Evolutionary conservation across 2,113 vertebrate genomes (phyloP).

Genomic region (Pangasianodon gigas): DNA sequence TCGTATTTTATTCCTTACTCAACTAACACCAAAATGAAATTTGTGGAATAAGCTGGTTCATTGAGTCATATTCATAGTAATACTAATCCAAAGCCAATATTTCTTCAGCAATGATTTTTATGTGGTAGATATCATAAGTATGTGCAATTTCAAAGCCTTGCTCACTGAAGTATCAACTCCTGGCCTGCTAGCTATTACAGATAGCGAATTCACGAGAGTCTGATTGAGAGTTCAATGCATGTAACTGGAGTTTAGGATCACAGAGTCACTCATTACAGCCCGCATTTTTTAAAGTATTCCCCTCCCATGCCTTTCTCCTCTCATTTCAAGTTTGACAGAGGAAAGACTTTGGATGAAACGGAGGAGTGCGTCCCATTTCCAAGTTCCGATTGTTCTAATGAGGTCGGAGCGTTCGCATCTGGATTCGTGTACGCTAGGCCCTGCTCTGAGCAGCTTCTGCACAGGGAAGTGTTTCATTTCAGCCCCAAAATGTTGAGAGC

Average conservation of each 20-base stretch:
- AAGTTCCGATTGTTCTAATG: constrained; percentile 77
- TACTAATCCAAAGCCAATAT: neutral
- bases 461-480: constrained; percentile 71
- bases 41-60: neutral
- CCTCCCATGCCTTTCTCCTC: neutral
- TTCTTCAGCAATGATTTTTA: neutral
- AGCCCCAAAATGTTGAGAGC: constrained; percentile 63
- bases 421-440: constrained; percentile 41
- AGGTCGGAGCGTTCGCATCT: constrained; percentile 72
- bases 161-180: neutral
- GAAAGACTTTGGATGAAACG: constrained; percentile 30
- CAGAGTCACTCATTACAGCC: constrained; percentile 51
- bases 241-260: constrained; percentile 35
- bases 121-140: neutral
- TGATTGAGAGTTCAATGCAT: constrained; percentile 36
- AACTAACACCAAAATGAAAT: neutral
- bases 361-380: constrained; percentile 61
- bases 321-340: constrained; percentile 12
- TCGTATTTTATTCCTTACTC: neutral
- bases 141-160: neutral
- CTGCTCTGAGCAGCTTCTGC: constrained; percentile 46
- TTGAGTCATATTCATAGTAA: neutral
- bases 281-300: constrained; percentile 69
- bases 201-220: constrained; percentile 9
- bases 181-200: constrained; percentile 30